A percentile compares a stretch with the other conserved stretches of the same genome.
These are phyloP conservation scores for Triops cancriformis DNA, from an alignment of 1,140 invertebrate genomes.

Conservation along the genomic window DNA sequence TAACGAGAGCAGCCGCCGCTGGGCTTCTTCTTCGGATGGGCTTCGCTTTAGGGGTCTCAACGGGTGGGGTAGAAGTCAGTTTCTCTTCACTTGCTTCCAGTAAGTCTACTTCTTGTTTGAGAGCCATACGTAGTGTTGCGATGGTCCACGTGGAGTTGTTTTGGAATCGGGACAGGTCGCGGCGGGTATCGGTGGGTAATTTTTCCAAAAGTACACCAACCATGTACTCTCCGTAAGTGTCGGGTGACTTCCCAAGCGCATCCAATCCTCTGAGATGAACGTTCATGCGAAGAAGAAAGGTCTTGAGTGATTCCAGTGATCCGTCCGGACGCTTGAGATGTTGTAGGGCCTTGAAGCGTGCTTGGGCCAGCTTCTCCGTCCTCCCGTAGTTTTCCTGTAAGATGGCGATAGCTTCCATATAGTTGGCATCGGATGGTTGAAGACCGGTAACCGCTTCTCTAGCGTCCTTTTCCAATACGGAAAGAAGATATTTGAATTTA, in stretches of 20 bases:
- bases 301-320: neutral
- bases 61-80: too few relatives aligned
- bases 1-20: too few relatives aligned
- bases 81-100: too few relatives aligned
- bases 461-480: too few relatives aligned
- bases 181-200: neutral
- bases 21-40: too few relatives aligned
- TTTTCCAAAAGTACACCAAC: slow-evolving; percentile 21
- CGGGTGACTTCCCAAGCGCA: neutral
- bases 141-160: too few relatives aligned
- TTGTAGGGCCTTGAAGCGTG: slow-evolving; percentile 7
- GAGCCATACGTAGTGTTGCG: too few relatives aligned
- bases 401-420: neutral
- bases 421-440: slow-evolving; percentile 11
- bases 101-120: too few relatives aligned
- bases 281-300: slow-evolving; percentile 1
- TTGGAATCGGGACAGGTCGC: neutral
- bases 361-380: slow-evolving; percentile 2
- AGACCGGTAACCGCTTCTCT: slow-evolving; percentile 1
- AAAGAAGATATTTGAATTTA: too few relatives aligned
- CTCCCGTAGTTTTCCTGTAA: slow-evolving; percentile 16
- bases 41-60: too few relatives aligned
- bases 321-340: neutral
- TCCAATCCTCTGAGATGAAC: slow-evolving; percentile 2
- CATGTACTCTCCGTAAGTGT: slow-evolving; percentile 15